Evolutionary conservation across 2,888 invertebrate genomes (phyloP), one percentile per base, ranked within the genome.

Genomic region (Sphinx pinastri): DNA sequence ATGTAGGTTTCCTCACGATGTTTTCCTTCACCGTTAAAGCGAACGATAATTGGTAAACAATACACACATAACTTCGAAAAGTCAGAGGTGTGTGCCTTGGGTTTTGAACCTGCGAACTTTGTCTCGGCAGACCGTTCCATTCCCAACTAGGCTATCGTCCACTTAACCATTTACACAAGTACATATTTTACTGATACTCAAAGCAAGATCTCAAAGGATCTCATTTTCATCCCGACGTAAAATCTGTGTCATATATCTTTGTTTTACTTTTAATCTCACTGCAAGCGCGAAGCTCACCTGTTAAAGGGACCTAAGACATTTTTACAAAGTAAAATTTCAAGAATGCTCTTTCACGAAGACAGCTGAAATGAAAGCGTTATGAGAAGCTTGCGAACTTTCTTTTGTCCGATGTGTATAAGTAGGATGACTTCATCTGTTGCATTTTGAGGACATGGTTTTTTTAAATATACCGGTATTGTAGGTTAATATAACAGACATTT

Each of bases 321-420:
- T 75, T 75, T 77, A 74, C 74, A 73, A 76, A 75, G 82, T 79
- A 77, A 78, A 76, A 78, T 80, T 81, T 76, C 75, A 77, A 82
- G 78, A 80, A 78, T 79, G 76, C 75, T 77, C 75, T 77, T 77
- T 81, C 77, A 74, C 71, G 73, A 78, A 75, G 76, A 76, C 78
- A 78, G 73, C 77, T 76, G 77, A 76, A 73, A 76, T 71, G 74
- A 73, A 77, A 82, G 77, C 80, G 79, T 80, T 82, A 80, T 80
- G 78, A 82, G 78, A 77, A 81, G 78, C 73, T 75, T 74, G 77
- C 75, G 77, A 79, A 83, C 75, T 80, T 81, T 82, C 79, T 78
- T 81, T 82, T 79, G 77, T 81, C 74, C 67, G 68, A 78, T 75
- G 75, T 79, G 73, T 78, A 76, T 67, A 70, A 25, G 16, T 67